phyloP scores from a whole-genome alignment of 2,113 vertebrate species.

The Clarias gariepinus region DNA sequence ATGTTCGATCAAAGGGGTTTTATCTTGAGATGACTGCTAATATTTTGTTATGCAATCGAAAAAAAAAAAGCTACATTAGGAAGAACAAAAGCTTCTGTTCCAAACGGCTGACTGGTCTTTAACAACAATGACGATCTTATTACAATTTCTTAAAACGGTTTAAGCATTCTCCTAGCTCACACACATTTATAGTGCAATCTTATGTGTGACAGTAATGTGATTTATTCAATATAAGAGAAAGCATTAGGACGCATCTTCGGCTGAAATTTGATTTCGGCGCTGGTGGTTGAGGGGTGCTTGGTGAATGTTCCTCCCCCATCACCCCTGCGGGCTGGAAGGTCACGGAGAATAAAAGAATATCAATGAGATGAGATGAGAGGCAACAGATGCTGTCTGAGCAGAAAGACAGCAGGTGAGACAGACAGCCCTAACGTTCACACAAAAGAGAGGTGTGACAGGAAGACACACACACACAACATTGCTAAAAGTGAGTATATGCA shows the following conservation, averaged over 20 bases:
- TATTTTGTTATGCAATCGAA: background rate
- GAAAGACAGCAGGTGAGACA: constrained; percentile 56
- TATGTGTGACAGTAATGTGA: constrained; percentile 24
- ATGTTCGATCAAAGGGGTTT: background rate
- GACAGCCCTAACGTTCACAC: constrained; percentile 34
- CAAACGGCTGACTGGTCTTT: background rate
- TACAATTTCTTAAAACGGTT: background rate
- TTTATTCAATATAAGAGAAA: constrained; percentile 31
- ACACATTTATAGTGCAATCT: background rate
- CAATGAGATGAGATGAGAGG: constrained; percentile 63
- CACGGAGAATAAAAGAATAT: constrained; percentile 70
- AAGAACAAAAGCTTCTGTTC: constrained; percentile 7
- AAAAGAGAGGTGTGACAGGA: constrained; percentile 28
- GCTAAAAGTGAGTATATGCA: constrained; percentile 34
- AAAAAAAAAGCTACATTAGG: background rate
- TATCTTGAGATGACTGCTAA: background rate
- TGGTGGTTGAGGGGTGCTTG: constrained; percentile 40
- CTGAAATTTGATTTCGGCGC: constrained; percentile 32
- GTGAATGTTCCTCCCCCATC: constrained; percentile 56
- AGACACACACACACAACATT: background rate
- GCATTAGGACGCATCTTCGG: constrained; percentile 2
- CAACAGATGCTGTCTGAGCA: constrained; percentile 61
- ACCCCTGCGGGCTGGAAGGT: constrained; percentile 64
- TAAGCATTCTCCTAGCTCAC: background rate
- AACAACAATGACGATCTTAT: background rate